Conservation (phyloP, 2,113 vertebrate species). For the Pseudorasbora parva region DNA sequence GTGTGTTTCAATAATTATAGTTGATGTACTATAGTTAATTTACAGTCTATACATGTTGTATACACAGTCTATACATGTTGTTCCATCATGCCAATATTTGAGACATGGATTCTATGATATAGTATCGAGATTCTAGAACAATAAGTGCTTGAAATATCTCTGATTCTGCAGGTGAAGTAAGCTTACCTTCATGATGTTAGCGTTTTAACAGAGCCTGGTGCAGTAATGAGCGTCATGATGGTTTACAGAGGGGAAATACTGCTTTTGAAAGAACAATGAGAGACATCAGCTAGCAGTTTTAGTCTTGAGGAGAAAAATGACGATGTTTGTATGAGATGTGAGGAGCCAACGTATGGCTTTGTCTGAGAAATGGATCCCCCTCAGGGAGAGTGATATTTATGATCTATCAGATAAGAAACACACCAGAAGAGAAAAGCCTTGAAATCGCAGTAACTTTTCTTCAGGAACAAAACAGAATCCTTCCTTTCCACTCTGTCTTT, state of each 20-base stretch:
- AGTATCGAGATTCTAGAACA: not conserved
- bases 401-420: constrained; percentile 56
- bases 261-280: constrained; percentile 24
- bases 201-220: not conserved
- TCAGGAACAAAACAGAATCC: constrained; percentile 58
- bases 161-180: not conserved
- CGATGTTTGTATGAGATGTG: constrained; percentile 9
- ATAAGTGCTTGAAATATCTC: not conserved
- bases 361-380: constrained; percentile 50
- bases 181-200: not conserved
- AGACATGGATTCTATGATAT: not conserved
- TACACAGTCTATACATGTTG: not conserved
- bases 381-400: constrained; percentile 54
- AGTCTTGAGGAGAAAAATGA: constrained; percentile 16
- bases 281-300: constrained; percentile 27
- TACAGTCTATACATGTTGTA: not conserved
- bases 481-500: constrained; percentile 54
- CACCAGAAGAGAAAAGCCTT: constrained; percentile 22
- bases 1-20: not conserved
- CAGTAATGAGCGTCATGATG: not conserved
- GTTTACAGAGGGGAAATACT: constrained; percentile 11
- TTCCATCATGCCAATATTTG: not conserved
- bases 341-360: constrained; percentile 30
- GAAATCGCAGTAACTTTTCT: constrained; percentile 39
- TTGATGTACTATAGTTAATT: not conserved